phyloP scores from a whole-genome alignment of 2,113 vertebrate species.

The Excalfactoria chinensis region DNA sequence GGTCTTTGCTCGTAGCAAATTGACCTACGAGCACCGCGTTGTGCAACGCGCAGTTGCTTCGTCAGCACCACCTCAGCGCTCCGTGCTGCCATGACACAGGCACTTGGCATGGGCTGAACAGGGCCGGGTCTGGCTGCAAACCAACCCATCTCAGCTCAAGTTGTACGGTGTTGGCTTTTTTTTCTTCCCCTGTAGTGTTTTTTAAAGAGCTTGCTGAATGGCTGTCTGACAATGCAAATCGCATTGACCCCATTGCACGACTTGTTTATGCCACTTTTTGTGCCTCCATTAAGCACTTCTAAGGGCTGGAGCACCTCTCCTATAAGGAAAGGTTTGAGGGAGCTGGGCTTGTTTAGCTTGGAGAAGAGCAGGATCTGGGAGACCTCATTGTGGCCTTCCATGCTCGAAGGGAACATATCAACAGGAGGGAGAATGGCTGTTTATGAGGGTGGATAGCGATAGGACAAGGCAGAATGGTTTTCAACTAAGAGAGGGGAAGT shows the following conservation, averaged over 20 bases:
- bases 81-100: neutral
- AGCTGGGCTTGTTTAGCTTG: too few relatives aligned
- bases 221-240: rapidly evolving
- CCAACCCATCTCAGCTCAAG: rapidly evolving
- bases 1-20: slow-evolving; percentile 46
- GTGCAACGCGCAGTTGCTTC: slow-evolving; percentile 37
- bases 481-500: too few relatives aligned
- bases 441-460: too few relatives aligned
- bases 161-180: too few relatives aligned
- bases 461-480: too few relatives aligned
- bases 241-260: rapidly evolving
- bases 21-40: slow-evolving; percentile 9
- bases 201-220: neutral
- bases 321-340: too few relatives aligned
- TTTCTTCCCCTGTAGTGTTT: neutral
- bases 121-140: neutral
- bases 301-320: too few relatives aligned
- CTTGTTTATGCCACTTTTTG: too few relatives aligned
- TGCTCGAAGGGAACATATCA: too few relatives aligned
- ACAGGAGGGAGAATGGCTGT: too few relatives aligned
- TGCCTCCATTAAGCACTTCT: neutral
- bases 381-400: too few relatives aligned
- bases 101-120: neutral
- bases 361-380: too few relatives aligned
- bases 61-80: slow-evolving; percentile 31